Evolutionary conservation across 2,888 invertebrate genomes (phyloP).

Genomic region (Hypomecis punctinalis): DNA sequence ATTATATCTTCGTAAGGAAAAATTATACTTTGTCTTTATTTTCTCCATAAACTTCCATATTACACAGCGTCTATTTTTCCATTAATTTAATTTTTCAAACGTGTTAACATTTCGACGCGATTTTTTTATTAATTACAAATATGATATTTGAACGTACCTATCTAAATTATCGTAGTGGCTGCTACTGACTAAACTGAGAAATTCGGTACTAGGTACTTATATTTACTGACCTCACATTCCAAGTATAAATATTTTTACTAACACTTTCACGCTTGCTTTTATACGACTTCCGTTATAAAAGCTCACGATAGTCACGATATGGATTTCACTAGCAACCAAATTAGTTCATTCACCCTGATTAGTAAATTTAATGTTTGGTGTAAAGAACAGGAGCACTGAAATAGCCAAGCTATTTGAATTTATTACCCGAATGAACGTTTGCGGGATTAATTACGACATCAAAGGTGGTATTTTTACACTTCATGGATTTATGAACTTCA

Average conservation of each 20-base stretch:
- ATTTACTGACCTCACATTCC: slow-evolving; percentile 16
- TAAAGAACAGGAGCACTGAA: slow-evolving; percentile 28
- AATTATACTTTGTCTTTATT: too few relatives aligned
- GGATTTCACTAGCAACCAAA: slow-evolving; percentile 49
- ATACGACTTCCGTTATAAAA: slow-evolving; percentile 56
- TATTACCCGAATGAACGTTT: slow-evolving; percentile 6
- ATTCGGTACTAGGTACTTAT: background rate
- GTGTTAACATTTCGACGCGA: too few relatives aligned
- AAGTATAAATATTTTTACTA: slow-evolving; percentile 21
- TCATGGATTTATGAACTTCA: slow-evolving; percentile 5
- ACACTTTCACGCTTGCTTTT: slow-evolving; percentile 22
- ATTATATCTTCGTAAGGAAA: too few relatives aligned
- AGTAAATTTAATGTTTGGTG: slow-evolving; percentile 36
- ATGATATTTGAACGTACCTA: too few relatives aligned
- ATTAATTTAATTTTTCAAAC: too few relatives aligned
- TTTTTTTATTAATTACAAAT: too few relatives aligned
- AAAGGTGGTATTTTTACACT: slow-evolving; percentile 11
- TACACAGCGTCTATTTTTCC: too few relatives aligned
- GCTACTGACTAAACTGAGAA: too few relatives aligned
- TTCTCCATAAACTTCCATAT: too few relatives aligned
- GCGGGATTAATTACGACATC: slow-evolving; percentile 3
- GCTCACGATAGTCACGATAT: slow-evolving; percentile 45
- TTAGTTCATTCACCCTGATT: slow-evolving; percentile 56
- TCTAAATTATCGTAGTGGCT: too few relatives aligned
- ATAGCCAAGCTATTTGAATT: slow-evolving; percentile 19